Evolutionary conservation across 2,888 invertebrate species (phyloP).

Genomic region (Ochropleura leucogaster): DNA sequence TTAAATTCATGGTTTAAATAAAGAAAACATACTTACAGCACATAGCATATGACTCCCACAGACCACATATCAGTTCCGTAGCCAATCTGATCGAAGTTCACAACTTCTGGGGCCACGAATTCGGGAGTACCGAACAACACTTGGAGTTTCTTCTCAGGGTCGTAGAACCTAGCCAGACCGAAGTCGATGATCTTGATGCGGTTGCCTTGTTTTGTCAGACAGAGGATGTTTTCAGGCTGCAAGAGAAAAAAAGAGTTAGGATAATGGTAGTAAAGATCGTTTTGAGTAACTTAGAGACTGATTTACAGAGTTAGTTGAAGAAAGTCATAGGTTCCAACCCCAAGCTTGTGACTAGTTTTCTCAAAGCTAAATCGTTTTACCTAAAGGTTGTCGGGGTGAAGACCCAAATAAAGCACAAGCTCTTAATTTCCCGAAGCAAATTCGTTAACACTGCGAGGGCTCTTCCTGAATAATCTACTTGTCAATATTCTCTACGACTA

Average conservation of each 20-base stretch:
- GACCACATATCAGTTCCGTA: slow-evolving; percentile 99
- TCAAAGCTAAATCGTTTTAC: background rate
- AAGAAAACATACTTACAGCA: slow-evolving; percentile 95
- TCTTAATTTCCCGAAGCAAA: background rate
- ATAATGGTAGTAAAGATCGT: background rate
- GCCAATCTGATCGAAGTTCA: slow-evolving; percentile 99
- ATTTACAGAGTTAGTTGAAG: background rate
- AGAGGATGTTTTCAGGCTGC: slow-evolving; percentile 99
- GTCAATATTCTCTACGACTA: background rate
- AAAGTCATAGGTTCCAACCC: background rate
- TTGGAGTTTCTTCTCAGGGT: slow-evolving; percentile 97
- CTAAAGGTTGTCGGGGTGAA: background rate
- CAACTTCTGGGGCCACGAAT: slow-evolving; percentile 99
- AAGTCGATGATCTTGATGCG: slow-evolving; percentile 99
- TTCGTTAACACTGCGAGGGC: background rate
- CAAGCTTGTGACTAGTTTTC: background rate
- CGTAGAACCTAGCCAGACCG: slow-evolving; percentile 97
- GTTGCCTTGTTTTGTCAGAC: slow-evolving; percentile 98
- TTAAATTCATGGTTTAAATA: background rate
- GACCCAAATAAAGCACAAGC: background rate
- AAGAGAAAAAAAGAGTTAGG: slow-evolving; percentile 63
- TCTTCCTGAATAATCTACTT: background rate
- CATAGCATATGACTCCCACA: slow-evolving; percentile 99
- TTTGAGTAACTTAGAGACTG: background rate
- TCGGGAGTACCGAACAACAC: slow-evolving; percentile 99